Evolutionary conservation across 2,113 vertebrate genomes (phyloP).

Genomic region (Carettochelys insculpta): DNA sequence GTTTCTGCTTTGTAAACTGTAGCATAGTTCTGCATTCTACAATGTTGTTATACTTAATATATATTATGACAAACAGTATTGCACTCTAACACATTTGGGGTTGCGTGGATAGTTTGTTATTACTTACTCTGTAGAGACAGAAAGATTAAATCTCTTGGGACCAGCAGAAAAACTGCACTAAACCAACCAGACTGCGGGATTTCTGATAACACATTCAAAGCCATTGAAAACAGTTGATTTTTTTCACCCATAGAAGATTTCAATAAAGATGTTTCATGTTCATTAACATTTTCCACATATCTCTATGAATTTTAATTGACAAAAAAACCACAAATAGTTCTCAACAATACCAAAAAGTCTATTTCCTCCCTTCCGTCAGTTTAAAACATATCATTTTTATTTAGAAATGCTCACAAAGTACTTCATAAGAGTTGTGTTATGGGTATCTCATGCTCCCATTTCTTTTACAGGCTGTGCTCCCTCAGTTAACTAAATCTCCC

Average conservation of each 20-base stretch:
- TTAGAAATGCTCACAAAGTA: background rate
- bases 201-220: background rate
- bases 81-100: background rate
- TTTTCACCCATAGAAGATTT: background rate
- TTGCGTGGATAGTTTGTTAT: background rate
- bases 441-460: background rate
- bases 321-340: background rate
- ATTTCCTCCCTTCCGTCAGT: background rate
- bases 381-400: background rate
- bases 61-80: background rate
- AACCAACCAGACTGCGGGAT: background rate
- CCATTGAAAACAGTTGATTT: accelerated
- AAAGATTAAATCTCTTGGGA: background rate
- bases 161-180: background rate
- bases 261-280: background rate
- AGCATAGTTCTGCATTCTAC: background rate
- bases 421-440: background rate
- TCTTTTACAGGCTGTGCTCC: background rate
- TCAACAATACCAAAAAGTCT: background rate
- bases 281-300: background rate
- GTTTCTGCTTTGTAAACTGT: background rate
- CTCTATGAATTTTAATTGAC: background rate
- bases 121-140: background rate
- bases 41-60: background rate
- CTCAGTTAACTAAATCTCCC: background rate